Evolutionary conservation across 2,113 vertebrate species (phyloP).

Genomic region (Silurus asotus): DNA sequence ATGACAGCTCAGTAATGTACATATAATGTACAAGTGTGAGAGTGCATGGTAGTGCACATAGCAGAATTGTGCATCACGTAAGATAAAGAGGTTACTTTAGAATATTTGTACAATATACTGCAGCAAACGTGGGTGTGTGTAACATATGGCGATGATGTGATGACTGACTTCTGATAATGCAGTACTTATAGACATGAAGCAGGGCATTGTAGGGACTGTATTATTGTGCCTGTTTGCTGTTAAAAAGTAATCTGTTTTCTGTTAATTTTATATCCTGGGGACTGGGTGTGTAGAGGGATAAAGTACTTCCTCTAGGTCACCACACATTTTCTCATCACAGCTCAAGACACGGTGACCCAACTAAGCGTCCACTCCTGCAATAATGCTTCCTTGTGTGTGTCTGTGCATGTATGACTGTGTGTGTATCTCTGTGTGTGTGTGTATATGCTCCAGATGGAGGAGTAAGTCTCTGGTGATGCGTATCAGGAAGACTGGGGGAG

Average conservation of each 20-base stretch:
- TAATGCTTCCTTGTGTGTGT: constrained; percentile 17
- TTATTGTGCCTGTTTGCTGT: constrained; percentile 27
- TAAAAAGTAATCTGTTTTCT: constrained; percentile 30
- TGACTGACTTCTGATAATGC: too few species aligned
- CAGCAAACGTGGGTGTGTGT: too few species aligned
- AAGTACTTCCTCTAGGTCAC: constrained; percentile 30
- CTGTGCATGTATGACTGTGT: background rate
- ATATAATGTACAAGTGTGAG: too few species aligned
- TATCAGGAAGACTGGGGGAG: constrained; percentile 29
- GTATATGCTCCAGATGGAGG: background rate
- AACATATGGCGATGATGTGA: too few species aligned
- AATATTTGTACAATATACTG: too few species aligned
- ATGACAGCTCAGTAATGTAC: too few species aligned
- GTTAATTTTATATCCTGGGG: constrained; percentile 44
- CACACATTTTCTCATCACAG: constrained; percentile 33
- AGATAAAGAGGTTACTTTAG: too few species aligned
- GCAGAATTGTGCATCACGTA: too few species aligned
- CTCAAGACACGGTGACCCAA: constrained; percentile 21
- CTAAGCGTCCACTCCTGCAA: constrained; percentile 22
- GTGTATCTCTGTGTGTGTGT: background rate
- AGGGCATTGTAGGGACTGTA: background rate
- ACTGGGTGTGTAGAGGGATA: constrained; percentile 35
- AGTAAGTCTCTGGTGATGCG: constrained; percentile 54
- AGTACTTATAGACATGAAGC: too few species aligned
- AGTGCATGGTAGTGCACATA: too few species aligned